Evolutionary conservation across 2,888 invertebrate species (phyloP), one percentile per base, ranked within the genome.

Genomic region (Prionchulus punctatus): DNA sequence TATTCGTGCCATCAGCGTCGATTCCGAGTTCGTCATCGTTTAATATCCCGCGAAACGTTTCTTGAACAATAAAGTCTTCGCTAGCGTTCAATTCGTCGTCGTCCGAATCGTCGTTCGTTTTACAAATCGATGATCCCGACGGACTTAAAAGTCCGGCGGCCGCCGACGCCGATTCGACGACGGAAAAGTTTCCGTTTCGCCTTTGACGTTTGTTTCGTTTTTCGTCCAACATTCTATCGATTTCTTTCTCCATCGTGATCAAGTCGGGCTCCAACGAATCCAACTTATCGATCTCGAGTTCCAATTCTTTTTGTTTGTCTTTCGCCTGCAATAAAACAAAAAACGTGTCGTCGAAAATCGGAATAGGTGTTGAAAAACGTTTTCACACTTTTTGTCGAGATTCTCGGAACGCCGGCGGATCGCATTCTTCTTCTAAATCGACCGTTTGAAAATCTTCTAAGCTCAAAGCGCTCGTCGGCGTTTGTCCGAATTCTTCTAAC

Each of bases 381-480:
- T 50, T 21, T 12, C 30, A 7, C 36, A 51, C 57, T 47, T 58
- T 57, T n/a, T 21, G 2, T 21, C 47, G 36, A n/a, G 54, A 42
- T 21, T 54, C 53, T n/a, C 18, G 88, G 70, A 90, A 96, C 1
- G 89, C 86, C 0, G 94, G 94, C 7, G 94, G 90, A 73, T 94
- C 94, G 71, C 89, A 88, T 67, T 91, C 91, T 64, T 90, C 88
- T 70, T 94, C 92, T 63, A 98, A 75, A 71, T 98, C 94, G 0
- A 96, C 87, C 0, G 84, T 85, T 82, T 91, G 86, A 71, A 98
- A 98, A 76, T 98, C 94, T 64, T 96, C 92, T 28, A 94, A 76
- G 0, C 96, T 94, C 54, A 98, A 76, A 7, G 85, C 83, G 67
- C 92, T 89, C 15, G 92, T 90, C 0, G 96, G 91, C 0, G 98